These are phyloP conservation scores for Smithornis capensis DNA, from an alignment of 2,113 vertebrate species.

Conservation along the genomic window DNA sequence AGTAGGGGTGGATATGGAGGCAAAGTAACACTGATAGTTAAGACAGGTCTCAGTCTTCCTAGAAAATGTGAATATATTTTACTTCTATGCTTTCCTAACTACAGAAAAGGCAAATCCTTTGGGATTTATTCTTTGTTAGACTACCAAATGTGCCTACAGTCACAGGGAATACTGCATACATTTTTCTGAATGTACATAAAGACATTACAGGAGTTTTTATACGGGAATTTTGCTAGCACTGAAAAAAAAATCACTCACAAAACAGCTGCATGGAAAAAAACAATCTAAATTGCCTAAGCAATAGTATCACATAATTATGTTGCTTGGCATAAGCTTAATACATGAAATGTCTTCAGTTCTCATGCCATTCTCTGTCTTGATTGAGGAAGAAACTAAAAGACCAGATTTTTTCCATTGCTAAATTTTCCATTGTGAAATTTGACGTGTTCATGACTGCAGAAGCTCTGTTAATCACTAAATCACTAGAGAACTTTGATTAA, in stretches of 20 bases:
- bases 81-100: background rate
- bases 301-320: slow-evolving; percentile 15
- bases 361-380: slow-evolving; percentile 28
- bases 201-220: background rate
- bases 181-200: background rate
- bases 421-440: slow-evolving; percentile 68
- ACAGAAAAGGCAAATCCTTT: background rate
- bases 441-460: slow-evolving; percentile 37
- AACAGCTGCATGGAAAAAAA: slow-evolving; percentile 16
- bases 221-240: background rate
- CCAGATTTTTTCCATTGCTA: slow-evolving; percentile 65
- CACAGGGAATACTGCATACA: background rate
- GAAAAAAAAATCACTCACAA: background rate
- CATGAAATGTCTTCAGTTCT: slow-evolving; percentile 29
- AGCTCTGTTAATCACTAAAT: slow-evolving; percentile 58
- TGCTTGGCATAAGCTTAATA: slow-evolving; percentile 17
- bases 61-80: background rate
- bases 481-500: slow-evolving; percentile 57
- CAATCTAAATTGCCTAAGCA: slow-evolving; percentile 17
- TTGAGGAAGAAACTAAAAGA: slow-evolving; percentile 39
- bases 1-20: background rate
- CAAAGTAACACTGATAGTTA: background rate
- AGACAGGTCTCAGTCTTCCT: background rate
- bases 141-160: background rate
- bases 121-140: background rate